Evolutionary conservation across 1,140 invertebrate species (phyloP).

Genomic region (Drosophila subpulchrella): DNA sequence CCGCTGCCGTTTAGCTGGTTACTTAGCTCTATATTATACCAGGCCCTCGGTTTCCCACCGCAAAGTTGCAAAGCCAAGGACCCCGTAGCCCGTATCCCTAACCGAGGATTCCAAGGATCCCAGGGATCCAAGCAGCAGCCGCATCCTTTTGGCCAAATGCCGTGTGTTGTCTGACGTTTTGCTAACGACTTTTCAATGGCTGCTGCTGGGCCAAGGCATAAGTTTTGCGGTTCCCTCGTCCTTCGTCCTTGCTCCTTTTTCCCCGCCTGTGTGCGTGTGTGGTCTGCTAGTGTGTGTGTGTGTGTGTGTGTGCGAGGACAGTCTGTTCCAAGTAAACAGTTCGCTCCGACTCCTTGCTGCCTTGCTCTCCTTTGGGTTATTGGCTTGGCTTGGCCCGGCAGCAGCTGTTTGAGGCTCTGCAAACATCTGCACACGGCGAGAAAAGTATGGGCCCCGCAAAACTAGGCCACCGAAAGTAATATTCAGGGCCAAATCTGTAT

Average conservation of each 20-base stretch:
- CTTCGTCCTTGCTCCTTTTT: slow-evolving; percentile 5
- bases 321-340: slow-evolving; percentile 63
- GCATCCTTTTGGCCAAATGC: slow-evolving; percentile 38
- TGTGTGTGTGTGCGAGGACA: slow-evolving; percentile 38
- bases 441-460: not conserved
- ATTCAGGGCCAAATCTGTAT: too few relatives aligned
- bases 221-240: slow-evolving; percentile 56
- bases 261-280: slow-evolving; percentile 15
- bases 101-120: slow-evolving; percentile 23
- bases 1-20: slow-evolving; percentile 24
- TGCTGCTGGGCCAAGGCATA: slow-evolving; percentile 61
- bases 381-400: slow-evolving; percentile 59
- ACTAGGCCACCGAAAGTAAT: not conserved
- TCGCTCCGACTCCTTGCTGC: slow-evolving; percentile 45
- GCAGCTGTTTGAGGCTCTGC: slow-evolving; percentile 66
- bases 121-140: not conserved
- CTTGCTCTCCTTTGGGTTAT: slow-evolving; percentile 58
- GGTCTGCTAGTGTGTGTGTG: slow-evolving; percentile 31
- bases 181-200: slow-evolving; percentile 81
- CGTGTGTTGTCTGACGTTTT: slow-evolving; percentile 75
- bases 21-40: slow-evolving; percentile 36
- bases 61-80: slow-evolving; percentile 48
- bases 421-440: slow-evolving; percentile 54
- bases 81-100: slow-evolving; percentile 6
- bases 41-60: slow-evolving; percentile 13